Base-by-base conservation (phyloP, 2,888 invertebrate genomes). In the Odontocerum albicorne region DNA sequence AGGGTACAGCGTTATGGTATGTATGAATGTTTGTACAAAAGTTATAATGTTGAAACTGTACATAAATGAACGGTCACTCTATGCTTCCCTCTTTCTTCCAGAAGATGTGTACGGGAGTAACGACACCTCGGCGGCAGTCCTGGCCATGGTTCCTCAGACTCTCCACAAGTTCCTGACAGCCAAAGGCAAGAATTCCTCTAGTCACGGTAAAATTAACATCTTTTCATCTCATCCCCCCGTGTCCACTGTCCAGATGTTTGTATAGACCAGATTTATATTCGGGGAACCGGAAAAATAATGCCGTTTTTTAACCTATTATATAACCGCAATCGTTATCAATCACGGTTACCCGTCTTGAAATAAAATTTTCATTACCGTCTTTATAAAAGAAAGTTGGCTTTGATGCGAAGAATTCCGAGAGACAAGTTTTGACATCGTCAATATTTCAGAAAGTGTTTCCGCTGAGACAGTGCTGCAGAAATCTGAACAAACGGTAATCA, bases 81-180 rank as follows among this genome's bases (percentile, higher is more conserved):
- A 16, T 39, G 39, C 6, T 39, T 4, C 6, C 15, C 3, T 16
- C 4, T 6, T 21, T 7, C n/a, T 12, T 40, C 7, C 13, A 31
- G 22, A 73, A 77, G 77, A 78, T 57, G 77, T 77, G 70, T 77
- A 79, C 72, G 81, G 82, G 59, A 68, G 70, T 2, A 90, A 91
- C 69, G 90, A 90, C 66, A 88, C 87, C 1, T 83, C 84, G 49
- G 86, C 86, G 62, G 87, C 90, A 64, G 88, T 92, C 49, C 76
- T 90, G 60, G 88, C 88, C 57, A 82, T 90, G 78, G 90, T 92
- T 62, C 91, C 91, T 35, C 85, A 85, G 21, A 87, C 89, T 62
- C 76, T 91, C 62, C 91, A 91, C 74, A 91, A 90, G 77, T 90
- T 86, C 72, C 74, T 88, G 61, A 85, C 85, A 15, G 81, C 85